Base-by-base conservation (phyloP, 2,888 invertebrate species). In the Pristionchus arcanus region DNA sequence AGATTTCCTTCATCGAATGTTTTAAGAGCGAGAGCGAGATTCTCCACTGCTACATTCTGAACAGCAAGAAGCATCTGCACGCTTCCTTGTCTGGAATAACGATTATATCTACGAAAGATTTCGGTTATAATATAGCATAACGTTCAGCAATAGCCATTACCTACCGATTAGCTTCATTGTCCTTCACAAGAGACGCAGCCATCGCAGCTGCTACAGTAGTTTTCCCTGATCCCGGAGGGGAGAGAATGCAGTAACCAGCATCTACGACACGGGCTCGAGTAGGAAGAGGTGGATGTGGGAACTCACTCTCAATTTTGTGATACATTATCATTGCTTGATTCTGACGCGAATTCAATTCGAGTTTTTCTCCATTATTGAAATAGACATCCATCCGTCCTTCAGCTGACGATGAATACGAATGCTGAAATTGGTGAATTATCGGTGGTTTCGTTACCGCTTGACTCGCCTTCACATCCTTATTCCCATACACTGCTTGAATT, bases 151-250 rank as follows among this genome's bases (percentile, higher is more conserved):
- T 49, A 49, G 42, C 42, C 63, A 63, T 21, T 13, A 34, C 25
- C 25, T 25, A 81, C 81, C 81, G 25, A 81, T 81, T 81, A 2
- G 81, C 81, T 49, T n/a, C 15, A 28, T 15, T 53, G 37, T 81
- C 53, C 49, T 53, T 81, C n/a, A 53, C 84, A 16, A 85, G 37
- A 16, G 84, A 85, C 25, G 84, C 84, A 2, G 84, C 84, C 84
- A 85, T 85, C 19, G 84, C 84, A 25, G 84, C 84, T 21, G 84
- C 84, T 85, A 85, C 84, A 31, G 84, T 85, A 59, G 84, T 85
- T 59, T 85, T 85, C 21, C 84, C 84, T 55, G 84, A 85, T 85
- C 84, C 84, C 31, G 84, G 84, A 55, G 84, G 84, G 15, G 84
- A 85, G 34, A 85, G 84, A 34, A 85, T 85, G 19, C 84, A 85